These are phyloP conservation scores for Helleia helle DNA, from an alignment of 2,888 invertebrate species.

Conservation along the genomic window DNA sequence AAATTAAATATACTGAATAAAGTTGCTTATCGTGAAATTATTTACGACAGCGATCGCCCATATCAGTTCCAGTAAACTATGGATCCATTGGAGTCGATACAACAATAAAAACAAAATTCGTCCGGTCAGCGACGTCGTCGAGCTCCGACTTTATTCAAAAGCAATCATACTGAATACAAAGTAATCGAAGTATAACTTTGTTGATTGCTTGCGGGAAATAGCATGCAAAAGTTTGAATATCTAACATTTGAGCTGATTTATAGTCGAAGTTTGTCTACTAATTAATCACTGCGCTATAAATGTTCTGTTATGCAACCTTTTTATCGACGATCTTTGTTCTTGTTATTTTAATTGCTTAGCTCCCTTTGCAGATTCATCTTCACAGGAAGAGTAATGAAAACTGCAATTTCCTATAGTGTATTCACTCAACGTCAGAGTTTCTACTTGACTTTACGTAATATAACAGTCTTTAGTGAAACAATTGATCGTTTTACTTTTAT, in stretches of 20 bases:
- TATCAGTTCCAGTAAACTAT: no score
- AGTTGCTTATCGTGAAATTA: no score
- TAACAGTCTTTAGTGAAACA: not conserved
- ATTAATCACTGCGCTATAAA: constrained; percentile 17
- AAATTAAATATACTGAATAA: no score
- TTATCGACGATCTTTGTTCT: constrained; percentile 5
- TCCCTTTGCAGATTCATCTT: not conserved
- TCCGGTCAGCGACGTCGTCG: not conserved
- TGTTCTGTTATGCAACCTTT: constrained; percentile 11
- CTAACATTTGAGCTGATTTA: constrained; percentile 21
- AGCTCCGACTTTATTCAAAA: constrained; percentile 17
- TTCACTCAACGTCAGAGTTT: constrained; percentile 1
- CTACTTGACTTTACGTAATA: not conserved
- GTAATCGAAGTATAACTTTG: constrained; percentile 17
- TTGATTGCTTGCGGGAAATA: constrained; percentile 18
- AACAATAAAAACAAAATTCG: not conserved
- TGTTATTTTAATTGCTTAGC: constrained; percentile 6
- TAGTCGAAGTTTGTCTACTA: constrained; percentile 21
- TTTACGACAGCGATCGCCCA: no score
- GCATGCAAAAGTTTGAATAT: constrained; percentile 20
- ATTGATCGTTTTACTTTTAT: not conserved
- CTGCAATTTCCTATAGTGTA: constrained; percentile 5
- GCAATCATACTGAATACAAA: constrained; percentile 16
- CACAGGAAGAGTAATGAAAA: constrained; percentile 5
- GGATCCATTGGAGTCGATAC: not conserved